These are phyloP conservation scores for Parauchenoglanis ngamensis DNA, from an alignment of 2,797 vertebrate genomes.

Conservation along the genomic window DNA sequence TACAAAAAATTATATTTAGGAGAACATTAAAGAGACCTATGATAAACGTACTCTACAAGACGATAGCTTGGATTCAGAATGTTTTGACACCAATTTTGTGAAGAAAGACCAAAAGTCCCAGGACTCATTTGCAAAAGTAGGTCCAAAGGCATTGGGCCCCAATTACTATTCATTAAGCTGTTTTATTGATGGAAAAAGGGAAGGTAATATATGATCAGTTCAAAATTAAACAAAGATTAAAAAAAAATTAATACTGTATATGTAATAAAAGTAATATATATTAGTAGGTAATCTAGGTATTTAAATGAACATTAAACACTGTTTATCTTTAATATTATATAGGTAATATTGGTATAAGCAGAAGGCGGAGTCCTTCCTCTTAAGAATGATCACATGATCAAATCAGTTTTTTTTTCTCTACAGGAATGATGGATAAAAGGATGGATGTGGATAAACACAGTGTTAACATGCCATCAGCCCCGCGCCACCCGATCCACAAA, in stretches of 20 bases:
- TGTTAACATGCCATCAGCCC: slow-evolving; percentile 76
- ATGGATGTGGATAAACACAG: slow-evolving; percentile 88
- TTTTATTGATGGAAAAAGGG: not conserved
- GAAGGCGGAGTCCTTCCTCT: not conserved
- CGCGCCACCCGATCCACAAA: slow-evolving; percentile 92
- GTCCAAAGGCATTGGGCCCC: not conserved
- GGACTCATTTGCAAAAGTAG: not conserved
- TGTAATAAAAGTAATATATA: not conserved
- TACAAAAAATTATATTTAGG: too few relatives aligned
- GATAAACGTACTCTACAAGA: not conserved
- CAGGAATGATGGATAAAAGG: slow-evolving; percentile 90
- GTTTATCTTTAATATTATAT: not conserved
- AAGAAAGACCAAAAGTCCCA: not conserved
- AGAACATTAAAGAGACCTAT: not conserved
- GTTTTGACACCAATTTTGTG: not conserved
- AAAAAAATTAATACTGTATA: not conserved
- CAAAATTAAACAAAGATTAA: not conserved
- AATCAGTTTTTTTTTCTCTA: slow-evolving; percentile 4
- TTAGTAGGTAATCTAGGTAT: too few relatives aligned
- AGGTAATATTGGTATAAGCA: not conserved
- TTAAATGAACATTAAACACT: not conserved
- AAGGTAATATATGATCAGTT: not conserved
- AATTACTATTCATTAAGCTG: not conserved
- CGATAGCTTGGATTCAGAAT: not conserved
- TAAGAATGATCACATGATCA: not conserved